These are phyloP conservation scores for Oncopeltus fasciatus DNA, from an alignment of 1,140 invertebrate genomes.

Conservation along the genomic window DNA sequence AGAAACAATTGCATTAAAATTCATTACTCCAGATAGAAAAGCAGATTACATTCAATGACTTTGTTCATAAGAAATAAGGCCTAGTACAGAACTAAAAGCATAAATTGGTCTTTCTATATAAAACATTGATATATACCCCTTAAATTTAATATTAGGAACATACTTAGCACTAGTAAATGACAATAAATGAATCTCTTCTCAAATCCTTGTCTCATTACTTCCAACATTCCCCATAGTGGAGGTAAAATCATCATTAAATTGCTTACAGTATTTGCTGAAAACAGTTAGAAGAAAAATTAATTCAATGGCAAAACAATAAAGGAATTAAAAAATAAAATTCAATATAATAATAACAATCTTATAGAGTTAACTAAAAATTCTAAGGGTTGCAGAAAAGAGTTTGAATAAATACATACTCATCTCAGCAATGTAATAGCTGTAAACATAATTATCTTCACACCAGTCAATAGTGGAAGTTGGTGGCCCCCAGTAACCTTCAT, in stretches of 20 bases:
- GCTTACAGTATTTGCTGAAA: conserved; percentile 26
- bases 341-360: neutral
- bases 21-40: no score
- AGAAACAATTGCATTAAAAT: no score
- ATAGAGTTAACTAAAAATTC: no score
- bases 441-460: conserved; percentile 27
- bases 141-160: no score
- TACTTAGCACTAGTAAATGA: conserved; percentile 23
- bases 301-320: neutral
- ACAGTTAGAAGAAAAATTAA: neutral
- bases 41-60: no score
- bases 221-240: conserved; percentile 25
- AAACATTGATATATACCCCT: no score
- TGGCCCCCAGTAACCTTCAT: conserved; percentile 25
- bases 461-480: conserved; percentile 26
- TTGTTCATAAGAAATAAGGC: no score
- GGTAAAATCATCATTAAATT: conserved; percentile 27
- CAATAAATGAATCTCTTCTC: conserved; percentile 25
- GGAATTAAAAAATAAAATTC: neutral
- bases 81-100: no score
- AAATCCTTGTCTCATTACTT: conserved; percentile 24
- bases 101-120: no score
- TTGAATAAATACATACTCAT: conserved; percentile 23
- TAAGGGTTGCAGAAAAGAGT: no score
- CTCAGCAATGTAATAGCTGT: conserved; percentile 26